A percentile compares a stretch with the other conserved stretches of the same genome.
These are phyloP conservation scores for Sciurus carolinensis DNA, from an alignment of 2,797 vertebrate genomes.

Conservation along the genomic window DNA sequence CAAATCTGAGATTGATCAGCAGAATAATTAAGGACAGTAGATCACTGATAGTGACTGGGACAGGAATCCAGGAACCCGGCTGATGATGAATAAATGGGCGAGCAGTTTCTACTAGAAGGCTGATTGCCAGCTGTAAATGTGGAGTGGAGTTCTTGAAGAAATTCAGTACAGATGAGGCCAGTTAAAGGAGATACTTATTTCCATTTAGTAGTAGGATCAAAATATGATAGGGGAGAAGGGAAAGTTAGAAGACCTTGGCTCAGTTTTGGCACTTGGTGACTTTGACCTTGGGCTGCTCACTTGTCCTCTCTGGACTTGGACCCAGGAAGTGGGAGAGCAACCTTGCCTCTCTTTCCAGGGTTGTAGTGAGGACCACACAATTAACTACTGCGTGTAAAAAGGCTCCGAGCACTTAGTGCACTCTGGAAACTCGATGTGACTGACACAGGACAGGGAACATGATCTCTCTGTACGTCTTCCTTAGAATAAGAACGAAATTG, in stretches of 20 bases:
- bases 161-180: neutral
- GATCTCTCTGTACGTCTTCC: neutral
- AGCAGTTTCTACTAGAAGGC: too few relatives aligned
- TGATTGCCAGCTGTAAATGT: neutral
- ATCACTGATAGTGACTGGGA: neutral
- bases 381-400: neutral
- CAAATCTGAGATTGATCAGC: neutral
- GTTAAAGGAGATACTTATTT: neutral
- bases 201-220: neutral
- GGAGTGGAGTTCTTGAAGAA: neutral
- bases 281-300: neutral
- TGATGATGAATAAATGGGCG: neutral
- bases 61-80: neutral
- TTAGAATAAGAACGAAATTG: neutral
- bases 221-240: neutral
- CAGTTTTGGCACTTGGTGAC: neutral
- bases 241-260: neutral
- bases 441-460: neutral
- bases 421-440: neutral
- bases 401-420: neutral
- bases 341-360: neutral
- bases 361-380: neutral
- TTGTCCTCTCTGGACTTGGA: neutral
- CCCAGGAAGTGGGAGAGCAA: neutral
- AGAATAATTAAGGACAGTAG: slow-evolving; percentile 23